A percentile compares a stretch with the other conserved stretches of the same genome.
phyloP scores from a whole-genome alignment of 1,140 invertebrate species.

The Maniola jurtina region DNA sequence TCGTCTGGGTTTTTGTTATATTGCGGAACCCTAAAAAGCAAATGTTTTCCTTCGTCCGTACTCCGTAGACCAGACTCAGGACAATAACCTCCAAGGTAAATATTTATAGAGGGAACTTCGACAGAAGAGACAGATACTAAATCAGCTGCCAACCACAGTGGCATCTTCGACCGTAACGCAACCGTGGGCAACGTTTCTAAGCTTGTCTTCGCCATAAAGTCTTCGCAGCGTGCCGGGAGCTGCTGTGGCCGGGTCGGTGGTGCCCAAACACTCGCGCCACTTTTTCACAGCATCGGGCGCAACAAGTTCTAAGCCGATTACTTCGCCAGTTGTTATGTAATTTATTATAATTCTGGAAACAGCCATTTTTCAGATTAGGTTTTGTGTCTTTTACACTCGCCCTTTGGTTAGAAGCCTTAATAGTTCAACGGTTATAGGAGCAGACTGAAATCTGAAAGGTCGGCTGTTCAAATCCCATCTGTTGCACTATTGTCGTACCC shows the following conservation, averaged over 20 bases:
- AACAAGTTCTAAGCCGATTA: conserved; percentile 87
- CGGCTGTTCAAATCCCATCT: no score
- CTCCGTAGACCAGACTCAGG: no score
- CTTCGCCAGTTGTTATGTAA: conserved; percentile 85
- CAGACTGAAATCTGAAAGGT: no score
- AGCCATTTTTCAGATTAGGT: neutral
- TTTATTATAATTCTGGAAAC: conserved; percentile 75
- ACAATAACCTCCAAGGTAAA: no score
- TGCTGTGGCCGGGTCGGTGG: conserved; percentile 81
- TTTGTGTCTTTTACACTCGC: neutral
- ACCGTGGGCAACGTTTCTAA: conserved; percentile 85
- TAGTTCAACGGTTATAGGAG: no score
- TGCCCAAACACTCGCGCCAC: conserved; percentile 84
- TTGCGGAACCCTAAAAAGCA: no score
- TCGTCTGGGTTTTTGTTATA: no score
- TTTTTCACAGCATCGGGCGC: conserved; percentile 83
- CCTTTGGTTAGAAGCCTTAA: no score
- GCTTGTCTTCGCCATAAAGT: conserved; percentile 85
- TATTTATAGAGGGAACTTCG: no score
- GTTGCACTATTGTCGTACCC: no score
- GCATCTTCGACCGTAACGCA: conserved; percentile 79
- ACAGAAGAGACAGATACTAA: neutral
- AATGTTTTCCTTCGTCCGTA: no score
- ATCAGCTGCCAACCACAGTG: conserved; percentile 29
- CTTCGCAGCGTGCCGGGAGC: conserved; percentile 82